Conservation (phyloP, 1,140 invertebrate species). For the Dendroctonus ponderosae region DNA sequence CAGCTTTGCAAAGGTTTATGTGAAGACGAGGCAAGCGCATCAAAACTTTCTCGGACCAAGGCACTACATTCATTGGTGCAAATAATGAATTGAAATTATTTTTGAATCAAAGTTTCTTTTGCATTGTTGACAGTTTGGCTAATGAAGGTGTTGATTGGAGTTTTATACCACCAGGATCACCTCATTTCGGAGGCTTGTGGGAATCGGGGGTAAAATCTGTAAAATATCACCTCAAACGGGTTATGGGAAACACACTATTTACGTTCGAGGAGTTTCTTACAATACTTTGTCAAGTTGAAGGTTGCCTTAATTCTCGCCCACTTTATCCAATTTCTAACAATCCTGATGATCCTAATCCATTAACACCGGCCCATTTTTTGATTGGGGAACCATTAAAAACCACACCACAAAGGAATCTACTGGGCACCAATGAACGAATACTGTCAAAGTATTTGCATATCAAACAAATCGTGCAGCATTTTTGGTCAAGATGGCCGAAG, state of each 20-base stretch:
- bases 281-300: slow-evolving; percentile 38
- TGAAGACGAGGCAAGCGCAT: slow-evolving; percentile 39
- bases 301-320: slow-evolving; percentile 44
- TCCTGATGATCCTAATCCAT: slow-evolving; percentile 39
- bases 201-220: slow-evolving; percentile 38
- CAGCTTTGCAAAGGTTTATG: slow-evolving; percentile 42
- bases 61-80: slow-evolving; percentile 47
- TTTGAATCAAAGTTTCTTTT: slow-evolving; percentile 32
- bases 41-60: slow-evolving; percentile 43
- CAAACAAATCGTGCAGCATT: slow-evolving; percentile 37
- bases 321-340: slow-evolving; percentile 33
- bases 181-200: slow-evolving; percentile 28
- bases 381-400: slow-evolving; percentile 42
- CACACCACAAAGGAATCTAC: slow-evolving; percentile 24
- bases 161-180: slow-evolving; percentile 16
- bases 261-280: slow-evolving; percentile 43
- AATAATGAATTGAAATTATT: slow-evolving; percentile 10
- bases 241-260: slow-evolving; percentile 38
- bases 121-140: not conserved
- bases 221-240: slow-evolving; percentile 41
- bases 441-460: slow-evolving; percentile 39
- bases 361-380: slow-evolving; percentile 47
- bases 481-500: slow-evolving; percentile 41
- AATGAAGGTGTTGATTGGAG: slow-evolving; percentile 19
- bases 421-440: slow-evolving; percentile 12